A percentile compares a stretch with the other conserved stretches of the same genome.
Evolutionary conservation across 2,888 invertebrate genomes (phyloP).

Genomic region (Trissoscelio sp.): DNA sequence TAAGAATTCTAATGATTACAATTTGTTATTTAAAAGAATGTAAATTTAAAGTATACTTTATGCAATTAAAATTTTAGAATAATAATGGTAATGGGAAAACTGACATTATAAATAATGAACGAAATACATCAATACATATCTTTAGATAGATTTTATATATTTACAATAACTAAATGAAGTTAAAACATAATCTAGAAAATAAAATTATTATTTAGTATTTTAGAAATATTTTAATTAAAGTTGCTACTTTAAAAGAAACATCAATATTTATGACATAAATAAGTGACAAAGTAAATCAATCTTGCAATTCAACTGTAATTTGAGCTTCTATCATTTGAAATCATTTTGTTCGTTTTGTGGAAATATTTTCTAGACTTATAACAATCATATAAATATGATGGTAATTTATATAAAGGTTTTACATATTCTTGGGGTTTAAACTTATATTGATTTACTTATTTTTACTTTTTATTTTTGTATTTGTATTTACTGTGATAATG

Average conservation of each 20-base stretch:
- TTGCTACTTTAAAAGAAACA: not conserved
- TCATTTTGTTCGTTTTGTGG: conserved; percentile 4
- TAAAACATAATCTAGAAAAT: conserved; percentile 12
- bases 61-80: not conserved
- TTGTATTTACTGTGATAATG: not conserved
- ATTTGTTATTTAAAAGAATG: not conserved
- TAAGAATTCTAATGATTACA: not conserved
- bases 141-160: conserved; percentile 51
- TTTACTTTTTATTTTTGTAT: not conserved
- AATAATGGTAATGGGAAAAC: not conserved
- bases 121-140: conserved; percentile 36
- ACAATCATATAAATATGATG: not conserved
- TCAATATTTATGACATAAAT: not conserved
- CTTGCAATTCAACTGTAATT: not conserved
- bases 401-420: not conserved
- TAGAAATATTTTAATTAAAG: conserved; percentile 2
- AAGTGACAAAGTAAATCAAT: not conserved
- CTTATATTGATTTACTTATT: not conserved
- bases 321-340: not conserved
- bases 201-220: not conserved
- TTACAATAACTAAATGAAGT: conserved; percentile 23
- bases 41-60: too few relatives aligned
- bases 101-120: conserved; percentile 8
- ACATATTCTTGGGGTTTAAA: not conserved
- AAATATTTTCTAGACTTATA: not conserved